Conservation (phyloP, 2,888 invertebrate species). For the Carpatolechia fugitivella region DNA sequence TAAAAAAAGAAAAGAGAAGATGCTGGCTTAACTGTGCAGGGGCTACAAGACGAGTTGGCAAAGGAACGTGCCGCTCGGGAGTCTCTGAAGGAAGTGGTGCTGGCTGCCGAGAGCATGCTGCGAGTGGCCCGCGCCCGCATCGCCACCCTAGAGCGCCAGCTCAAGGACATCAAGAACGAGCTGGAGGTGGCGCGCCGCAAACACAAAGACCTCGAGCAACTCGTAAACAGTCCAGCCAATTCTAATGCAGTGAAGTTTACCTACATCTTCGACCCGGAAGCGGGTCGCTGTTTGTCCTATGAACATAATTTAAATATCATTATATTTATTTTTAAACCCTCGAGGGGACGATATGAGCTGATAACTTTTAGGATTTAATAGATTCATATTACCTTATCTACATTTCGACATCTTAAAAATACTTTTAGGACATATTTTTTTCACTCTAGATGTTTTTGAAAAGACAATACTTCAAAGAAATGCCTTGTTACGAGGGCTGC, state of each 20-base stretch:
- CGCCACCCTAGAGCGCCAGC: slow-evolving; percentile 56
- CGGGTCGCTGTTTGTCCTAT: slow-evolving; percentile 23
- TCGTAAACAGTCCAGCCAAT: slow-evolving; percentile 55
- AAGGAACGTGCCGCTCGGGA: slow-evolving; percentile 63
- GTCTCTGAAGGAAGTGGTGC: slow-evolving; percentile 56
- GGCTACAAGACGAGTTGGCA: slow-evolving; percentile 46
- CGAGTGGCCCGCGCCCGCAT: slow-evolving; percentile 63
- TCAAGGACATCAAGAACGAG: slow-evolving; percentile 55
- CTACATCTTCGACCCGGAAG: slow-evolving; percentile 37
- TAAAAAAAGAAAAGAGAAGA: too few species aligned
- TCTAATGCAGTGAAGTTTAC: slow-evolving; percentile 46
- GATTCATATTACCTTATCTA: too few species aligned
- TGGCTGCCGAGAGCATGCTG: slow-evolving; percentile 64
- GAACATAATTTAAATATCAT: too few species aligned
- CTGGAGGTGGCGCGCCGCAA: slow-evolving; percentile 54
- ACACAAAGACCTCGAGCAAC: slow-evolving; percentile 66
- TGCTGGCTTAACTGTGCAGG: slow-evolving; percentile 29
- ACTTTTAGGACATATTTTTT: too few species aligned
- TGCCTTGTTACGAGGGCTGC: too few species aligned
- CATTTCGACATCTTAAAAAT: too few species aligned
- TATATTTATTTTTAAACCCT: too few species aligned
- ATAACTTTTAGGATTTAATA: too few species aligned
- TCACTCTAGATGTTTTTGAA: too few species aligned
- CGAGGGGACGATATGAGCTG: too few species aligned
- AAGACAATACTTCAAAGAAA: too few species aligned